A percentile compares a stretch with the other conserved stretches of the same genome.
phyloP scores from a whole-genome alignment of 2,113 vertebrate genomes.

The Ramphastos sulfuratus region DNA sequence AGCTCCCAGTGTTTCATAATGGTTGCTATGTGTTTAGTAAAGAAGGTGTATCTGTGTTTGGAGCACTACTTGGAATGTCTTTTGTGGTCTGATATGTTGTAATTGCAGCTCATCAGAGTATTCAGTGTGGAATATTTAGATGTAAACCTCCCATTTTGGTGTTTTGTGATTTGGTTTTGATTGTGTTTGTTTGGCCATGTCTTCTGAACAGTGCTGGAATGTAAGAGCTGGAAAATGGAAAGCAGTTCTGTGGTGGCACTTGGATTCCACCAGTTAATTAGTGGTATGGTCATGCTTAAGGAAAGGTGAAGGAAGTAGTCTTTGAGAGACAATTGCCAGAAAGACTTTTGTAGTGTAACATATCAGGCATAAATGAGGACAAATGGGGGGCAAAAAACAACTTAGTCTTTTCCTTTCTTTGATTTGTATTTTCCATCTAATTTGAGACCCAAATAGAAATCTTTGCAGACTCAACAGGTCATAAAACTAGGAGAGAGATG shows the following conservation, averaged over 20 bases:
- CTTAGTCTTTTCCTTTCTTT: background rate
- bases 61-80: background rate
- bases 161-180: background rate
- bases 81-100: background rate
- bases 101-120: background rate
- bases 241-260: background rate
- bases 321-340: background rate
- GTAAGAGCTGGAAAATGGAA: background rate
- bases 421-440: background rate
- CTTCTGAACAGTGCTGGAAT: background rate
- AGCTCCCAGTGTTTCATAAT: background rate
- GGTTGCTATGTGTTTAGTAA: background rate
- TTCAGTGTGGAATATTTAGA: background rate
- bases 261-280: background rate
- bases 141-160: background rate
- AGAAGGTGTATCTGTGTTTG: background rate
- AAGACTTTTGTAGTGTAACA: background rate
- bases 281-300: background rate
- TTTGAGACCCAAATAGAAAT: background rate
- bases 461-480: background rate
- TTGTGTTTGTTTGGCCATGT: background rate
- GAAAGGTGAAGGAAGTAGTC: background rate
- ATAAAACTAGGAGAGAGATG: background rate
- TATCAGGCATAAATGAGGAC: background rate
- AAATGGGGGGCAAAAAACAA: background rate